Conservation (phyloP, 1,140 invertebrate species). For the Cydia pomonella region DNA sequence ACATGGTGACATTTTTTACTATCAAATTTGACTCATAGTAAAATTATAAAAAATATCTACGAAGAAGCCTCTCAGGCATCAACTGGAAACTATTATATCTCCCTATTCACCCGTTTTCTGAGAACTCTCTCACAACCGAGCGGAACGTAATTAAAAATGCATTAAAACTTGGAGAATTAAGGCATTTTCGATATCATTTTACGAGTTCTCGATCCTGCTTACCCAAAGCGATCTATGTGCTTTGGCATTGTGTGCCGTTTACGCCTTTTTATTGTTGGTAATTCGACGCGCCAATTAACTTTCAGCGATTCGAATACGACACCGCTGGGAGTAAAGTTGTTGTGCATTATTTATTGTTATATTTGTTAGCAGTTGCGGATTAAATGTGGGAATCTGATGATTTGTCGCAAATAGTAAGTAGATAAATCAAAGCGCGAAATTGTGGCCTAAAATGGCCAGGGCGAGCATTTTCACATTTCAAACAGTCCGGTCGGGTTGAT, state of each 20-base stretch:
- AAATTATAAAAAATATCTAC: background rate
- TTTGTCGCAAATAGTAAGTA: background rate
- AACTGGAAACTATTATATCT: slow-evolving; percentile 3
- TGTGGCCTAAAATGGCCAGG: background rate
- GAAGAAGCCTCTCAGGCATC: background rate
- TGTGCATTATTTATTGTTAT: slow-evolving; percentile 21
- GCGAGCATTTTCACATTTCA: too few species aligned
- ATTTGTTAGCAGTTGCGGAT: slow-evolving; percentile 19
- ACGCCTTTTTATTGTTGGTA: background rate
- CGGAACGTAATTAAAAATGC: slow-evolving; percentile 21
- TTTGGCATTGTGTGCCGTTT: background rate
- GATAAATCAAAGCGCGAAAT: background rate
- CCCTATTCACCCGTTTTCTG: background rate
- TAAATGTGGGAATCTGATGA: slow-evolving; percentile 2
- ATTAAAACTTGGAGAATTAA: slow-evolving; percentile 21
- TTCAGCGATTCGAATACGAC: slow-evolving; percentile 5
- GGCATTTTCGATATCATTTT: slow-evolving; percentile 26
- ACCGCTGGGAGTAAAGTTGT: slow-evolving; percentile 7
- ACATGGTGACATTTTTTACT: too few species aligned
- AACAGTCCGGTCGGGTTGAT: too few species aligned
- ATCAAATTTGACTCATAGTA: too few species aligned
- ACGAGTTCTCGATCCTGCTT: background rate
- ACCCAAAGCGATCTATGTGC: background rate
- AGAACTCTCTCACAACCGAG: background rate
- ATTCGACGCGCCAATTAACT: background rate